Conservation (phyloP, 2,797 vertebrate species). For the Pyrrhura leucotis region DNA sequence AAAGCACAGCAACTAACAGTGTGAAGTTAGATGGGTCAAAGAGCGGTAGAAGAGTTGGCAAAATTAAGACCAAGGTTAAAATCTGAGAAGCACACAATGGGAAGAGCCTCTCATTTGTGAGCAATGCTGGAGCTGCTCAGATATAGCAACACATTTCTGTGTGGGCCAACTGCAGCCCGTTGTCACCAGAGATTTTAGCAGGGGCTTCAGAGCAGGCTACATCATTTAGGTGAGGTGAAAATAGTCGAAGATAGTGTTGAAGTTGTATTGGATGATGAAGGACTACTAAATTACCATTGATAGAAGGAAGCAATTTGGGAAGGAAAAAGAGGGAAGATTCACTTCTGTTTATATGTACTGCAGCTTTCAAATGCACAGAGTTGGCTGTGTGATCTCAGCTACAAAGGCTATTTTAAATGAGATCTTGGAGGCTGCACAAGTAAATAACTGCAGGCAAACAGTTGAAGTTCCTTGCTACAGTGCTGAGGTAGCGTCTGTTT, state of each 20-base stretch:
- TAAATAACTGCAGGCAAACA: conserved; percentile 24
- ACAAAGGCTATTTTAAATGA: neutral
- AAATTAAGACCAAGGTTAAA: neutral
- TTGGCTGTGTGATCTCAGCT: neutral
- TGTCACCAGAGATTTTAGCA: neutral
- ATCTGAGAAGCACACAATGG: neutral
- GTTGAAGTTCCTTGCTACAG: neutral
- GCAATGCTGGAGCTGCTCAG: neutral
- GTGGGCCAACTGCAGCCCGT: neutral
- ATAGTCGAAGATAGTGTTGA: neutral
- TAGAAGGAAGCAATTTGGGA: neutral
- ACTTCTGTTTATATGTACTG: neutral
- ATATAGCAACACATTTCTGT: neutral
- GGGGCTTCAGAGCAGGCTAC: neutral
- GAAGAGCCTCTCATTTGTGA: neutral
- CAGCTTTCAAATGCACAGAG: neutral
- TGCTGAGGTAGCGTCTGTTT: conserved; percentile 39
- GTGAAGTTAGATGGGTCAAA: neutral
- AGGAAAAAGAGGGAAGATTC: neutral
- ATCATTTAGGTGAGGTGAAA: neutral
- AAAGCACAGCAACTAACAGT: neutral
- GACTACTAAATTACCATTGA: neutral
- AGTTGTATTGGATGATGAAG: neutral
- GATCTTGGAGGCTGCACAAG: neutral
- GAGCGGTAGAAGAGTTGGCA: neutral